Base-by-base conservation (phyloP, 2,888 invertebrate genomes). In the Drosophila borborema region DNA sequence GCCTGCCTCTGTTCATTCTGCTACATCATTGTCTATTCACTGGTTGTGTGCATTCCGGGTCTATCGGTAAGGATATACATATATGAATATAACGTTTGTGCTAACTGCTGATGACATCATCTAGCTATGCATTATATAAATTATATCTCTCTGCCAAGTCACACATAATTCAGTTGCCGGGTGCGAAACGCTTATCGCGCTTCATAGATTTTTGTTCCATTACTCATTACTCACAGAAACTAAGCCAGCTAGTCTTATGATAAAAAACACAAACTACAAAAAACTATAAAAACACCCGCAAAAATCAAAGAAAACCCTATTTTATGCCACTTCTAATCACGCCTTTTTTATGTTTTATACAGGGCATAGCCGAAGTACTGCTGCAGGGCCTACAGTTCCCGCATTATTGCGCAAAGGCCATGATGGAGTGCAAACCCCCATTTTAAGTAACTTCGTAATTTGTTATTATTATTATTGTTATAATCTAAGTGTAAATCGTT, bases 321-420 rank as follows among this genome's bases (percentile, higher is more conserved):
- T 28, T 31, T 55, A 55, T 53, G 53, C 38, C 38, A 16, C 7
- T 14, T 6, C 31, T 56, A 56, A 56, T 56, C 55, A 28, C 41
- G 31, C n/a, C 7, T 59, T 54, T 79, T 78, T 51, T n/a, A 28
- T 60, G 28, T 64, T 45, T 45, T 45, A 94, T 94, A 68, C 94
- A 96, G 96, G 95, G 95, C 55, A 83, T 96, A 38, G 94, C 95
- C 23, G 96, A 96, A 83, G 90, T 96, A 72, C 93, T 96, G 64
- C 93, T 96, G 34, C 93, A 94, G 86, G 95, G 95, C 7, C 91
- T 96, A 36, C 96, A 96, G 91, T 95, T 96, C 85, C 96, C 96
- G 7, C 95, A 94, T 89, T 95, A 95, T 90, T 96, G 96, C 90
- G 96, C 96, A 9, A 94, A 95, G 89, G 95, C 95, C 14, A 96